Conservation (phyloP, 2,888 invertebrate genomes). For the Saturnia pavonia region DNA sequence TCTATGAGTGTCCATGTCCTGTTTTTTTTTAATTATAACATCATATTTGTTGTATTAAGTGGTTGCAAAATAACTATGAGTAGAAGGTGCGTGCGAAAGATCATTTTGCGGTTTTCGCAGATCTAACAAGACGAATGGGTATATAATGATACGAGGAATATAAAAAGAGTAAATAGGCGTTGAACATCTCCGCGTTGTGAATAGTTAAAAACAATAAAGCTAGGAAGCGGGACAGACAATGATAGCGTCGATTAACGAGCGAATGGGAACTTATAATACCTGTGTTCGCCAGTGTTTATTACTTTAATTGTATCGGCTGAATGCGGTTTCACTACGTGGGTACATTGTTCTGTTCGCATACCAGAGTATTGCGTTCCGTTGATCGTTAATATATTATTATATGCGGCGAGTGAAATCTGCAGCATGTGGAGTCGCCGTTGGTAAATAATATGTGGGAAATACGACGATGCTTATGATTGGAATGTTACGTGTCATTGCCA, state of each 20-base stretch:
- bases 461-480: conserved; percentile 18
- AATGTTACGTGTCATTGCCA: conserved; percentile 33
- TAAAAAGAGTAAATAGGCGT: conserved; percentile 50
- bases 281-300: conserved; percentile 64
- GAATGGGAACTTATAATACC: conserved; percentile 68
- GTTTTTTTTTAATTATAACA: conserved; percentile 31
- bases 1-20: neutral
- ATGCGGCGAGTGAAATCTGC: conserved; percentile 69
- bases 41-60: conserved; percentile 45
- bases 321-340: conserved; percentile 69
- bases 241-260: conserved; percentile 68
- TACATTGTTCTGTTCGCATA: conserved; percentile 67
- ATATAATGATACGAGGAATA: conserved; percentile 44
- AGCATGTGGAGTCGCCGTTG: conserved; percentile 39
- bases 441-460: conserved; percentile 15
- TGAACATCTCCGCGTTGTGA: conserved; percentile 64
- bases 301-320: conserved; percentile 74
- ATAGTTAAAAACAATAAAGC: conserved; percentile 68
- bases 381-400: conserved; percentile 58
- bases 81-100: conserved; percentile 60
- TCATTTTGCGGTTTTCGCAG: conserved; percentile 67
- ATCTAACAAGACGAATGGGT: conserved; percentile 50
- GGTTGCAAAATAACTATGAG: conserved; percentile 44
- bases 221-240: conserved; percentile 74
- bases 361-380: conserved; percentile 59